Percentiles rank a stretch among this genome's conserved stretches.
Evolutionary conservation across 2,888 invertebrate genomes (phyloP).

Genomic region (Zaprionus lineosus): DNA sequence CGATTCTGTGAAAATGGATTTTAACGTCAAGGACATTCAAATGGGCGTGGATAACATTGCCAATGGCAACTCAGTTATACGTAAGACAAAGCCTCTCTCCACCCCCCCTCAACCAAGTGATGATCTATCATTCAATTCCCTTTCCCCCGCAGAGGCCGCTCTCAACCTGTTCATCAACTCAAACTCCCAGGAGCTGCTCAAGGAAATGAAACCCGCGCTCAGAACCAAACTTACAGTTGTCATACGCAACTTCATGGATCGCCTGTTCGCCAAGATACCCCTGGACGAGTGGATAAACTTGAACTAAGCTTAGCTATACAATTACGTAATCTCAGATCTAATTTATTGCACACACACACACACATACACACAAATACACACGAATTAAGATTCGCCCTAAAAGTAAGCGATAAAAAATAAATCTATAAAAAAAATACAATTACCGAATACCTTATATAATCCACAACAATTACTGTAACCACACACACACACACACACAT

Average conservation of each 20-base stretch:
- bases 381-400: not conserved
- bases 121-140: too few species aligned
- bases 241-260: constrained; percentile 89
- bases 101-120: too few species aligned
- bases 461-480: too few species aligned
- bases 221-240: constrained; percentile 89
- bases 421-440: too few species aligned
- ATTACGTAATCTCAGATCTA: constrained; percentile 38
- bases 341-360: constrained; percentile 61
- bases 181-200: constrained; percentile 91
- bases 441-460: too few species aligned
- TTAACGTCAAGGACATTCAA: constrained; percentile 90
- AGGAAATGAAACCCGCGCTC: constrained; percentile 93
- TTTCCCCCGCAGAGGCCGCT: constrained; percentile 87
- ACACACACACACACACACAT: too few species aligned
- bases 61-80: constrained; percentile 90
- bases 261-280: constrained; percentile 89
- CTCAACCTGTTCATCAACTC: constrained; percentile 93
- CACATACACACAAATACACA: constrained; percentile 11
- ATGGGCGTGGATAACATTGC: constrained; percentile 94
- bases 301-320: constrained; percentile 44
- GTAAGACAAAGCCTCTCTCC: constrained; percentile 84
- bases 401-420: constrained; percentile 32
- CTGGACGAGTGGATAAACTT: constrained; percentile 89
- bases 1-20: constrained; percentile 92